These are phyloP conservation scores for Aphis craccivora DNA, from an alignment of 1,140 invertebrate species.

Conservation along the genomic window DNA sequence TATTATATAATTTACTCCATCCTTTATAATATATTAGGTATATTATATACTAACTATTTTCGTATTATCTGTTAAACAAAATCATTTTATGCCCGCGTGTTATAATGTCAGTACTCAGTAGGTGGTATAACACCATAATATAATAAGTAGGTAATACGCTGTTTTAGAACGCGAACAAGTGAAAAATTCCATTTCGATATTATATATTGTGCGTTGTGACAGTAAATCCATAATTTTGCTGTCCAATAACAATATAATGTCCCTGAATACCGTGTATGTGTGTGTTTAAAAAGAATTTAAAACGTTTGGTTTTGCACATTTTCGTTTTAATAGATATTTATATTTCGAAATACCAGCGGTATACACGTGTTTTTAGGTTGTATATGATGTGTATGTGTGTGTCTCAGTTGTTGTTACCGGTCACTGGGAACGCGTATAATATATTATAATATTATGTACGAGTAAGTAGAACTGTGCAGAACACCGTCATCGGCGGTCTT, in stretches of 20 bases:
- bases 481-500: neutral
- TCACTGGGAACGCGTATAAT: neutral
- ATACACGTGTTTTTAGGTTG: constrained; percentile 8
- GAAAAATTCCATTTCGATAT: neutral
- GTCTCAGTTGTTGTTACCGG: neutral
- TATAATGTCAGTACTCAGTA: neutral
- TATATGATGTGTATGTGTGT: neutral
- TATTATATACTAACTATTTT: neutral
- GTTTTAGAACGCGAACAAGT: neutral
- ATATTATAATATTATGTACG: neutral
- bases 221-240: constrained; percentile 15
- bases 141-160: neutral
- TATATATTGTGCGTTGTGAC: neutral
- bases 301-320: neutral
- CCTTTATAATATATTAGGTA: neutral
- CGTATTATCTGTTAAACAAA: neutral
- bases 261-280: too few relatives aligned
- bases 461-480: neutral
- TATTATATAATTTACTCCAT: neutral
- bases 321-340: neutral
- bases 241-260: neutral
- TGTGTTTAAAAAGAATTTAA: neutral
- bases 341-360: neutral
- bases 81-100: neutral
- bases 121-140: neutral